phyloP scores from a whole-genome alignment of 2,797 vertebrate species.

The Sebastes cheni region DNA sequence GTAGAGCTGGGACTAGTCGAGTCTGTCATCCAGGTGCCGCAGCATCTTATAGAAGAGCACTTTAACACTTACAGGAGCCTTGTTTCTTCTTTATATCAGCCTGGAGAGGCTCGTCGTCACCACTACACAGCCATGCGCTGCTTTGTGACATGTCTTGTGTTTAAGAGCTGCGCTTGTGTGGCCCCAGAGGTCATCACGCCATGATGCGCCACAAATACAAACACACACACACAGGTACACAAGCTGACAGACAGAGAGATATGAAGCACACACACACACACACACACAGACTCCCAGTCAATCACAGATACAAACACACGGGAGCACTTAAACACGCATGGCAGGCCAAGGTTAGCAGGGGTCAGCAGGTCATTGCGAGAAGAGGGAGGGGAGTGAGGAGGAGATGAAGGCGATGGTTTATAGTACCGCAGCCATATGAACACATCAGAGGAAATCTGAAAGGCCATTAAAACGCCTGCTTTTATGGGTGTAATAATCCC shows the following conservation, averaged over 20 bases:
- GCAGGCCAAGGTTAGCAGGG: slow-evolving; percentile 64
- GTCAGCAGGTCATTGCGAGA: slow-evolving; percentile 59
- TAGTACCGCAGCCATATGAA: slow-evolving; percentile 71
- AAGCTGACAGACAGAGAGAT: slow-evolving; percentile 14
- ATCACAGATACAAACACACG: slow-evolving; percentile 52
- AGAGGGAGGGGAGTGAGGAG: slow-evolving; percentile 30
- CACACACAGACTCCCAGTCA: slow-evolving; percentile 29
- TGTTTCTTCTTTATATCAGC: slow-evolving; percentile 9
- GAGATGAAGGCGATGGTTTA: slow-evolving; percentile 71
- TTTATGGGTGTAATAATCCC: slow-evolving; percentile 83
- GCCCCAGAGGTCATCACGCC: slow-evolving; percentile 39
- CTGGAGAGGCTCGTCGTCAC: slow-evolving; percentile 16
- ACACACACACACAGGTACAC: not conserved
- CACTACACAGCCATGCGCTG: not conserved
- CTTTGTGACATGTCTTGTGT: slow-evolving; percentile 38
- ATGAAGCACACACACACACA: not conserved
- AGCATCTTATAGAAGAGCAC: slow-evolving; percentile 17
- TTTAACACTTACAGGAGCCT: slow-evolving; percentile 24
- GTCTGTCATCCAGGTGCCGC: slow-evolving; percentile 40
- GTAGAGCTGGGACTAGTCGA: slow-evolving; percentile 26
- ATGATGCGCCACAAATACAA: slow-evolving; percentile 20
- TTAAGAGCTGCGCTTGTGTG: slow-evolving; percentile 36
- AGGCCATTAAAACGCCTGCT: slow-evolving; percentile 79
- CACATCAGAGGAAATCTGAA: slow-evolving; percentile 76
- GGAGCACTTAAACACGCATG: slow-evolving; percentile 54